These are phyloP conservation scores for Halcyon leucocephala DNA, from an alignment of 2,797 vertebrate species.

Conservation along the genomic window DNA sequence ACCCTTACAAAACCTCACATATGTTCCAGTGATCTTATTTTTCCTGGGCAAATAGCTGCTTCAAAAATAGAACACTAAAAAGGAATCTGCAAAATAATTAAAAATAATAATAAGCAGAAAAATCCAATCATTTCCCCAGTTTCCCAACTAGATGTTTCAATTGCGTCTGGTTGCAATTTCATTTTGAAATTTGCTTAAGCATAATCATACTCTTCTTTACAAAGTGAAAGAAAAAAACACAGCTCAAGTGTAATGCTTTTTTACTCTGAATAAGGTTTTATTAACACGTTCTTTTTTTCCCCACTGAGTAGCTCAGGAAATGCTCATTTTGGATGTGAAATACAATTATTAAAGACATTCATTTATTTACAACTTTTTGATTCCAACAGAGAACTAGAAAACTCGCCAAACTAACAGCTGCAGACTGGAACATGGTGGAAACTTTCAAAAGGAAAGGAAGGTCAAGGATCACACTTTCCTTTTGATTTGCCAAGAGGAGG, in stretches of 20 bases:
- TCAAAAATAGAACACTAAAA: conserved; percentile 9
- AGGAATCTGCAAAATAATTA: conserved; percentile 44
- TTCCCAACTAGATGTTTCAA: conserved; percentile 16
- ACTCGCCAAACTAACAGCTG: neutral
- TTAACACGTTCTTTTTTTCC: conserved; percentile 22
- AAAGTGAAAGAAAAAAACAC: neutral
- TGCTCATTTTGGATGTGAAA: conserved; percentile 1
- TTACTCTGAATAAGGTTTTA: neutral
- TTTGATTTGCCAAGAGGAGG: neutral
- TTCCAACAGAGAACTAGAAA: neutral
- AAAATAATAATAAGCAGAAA: conserved; percentile 63
- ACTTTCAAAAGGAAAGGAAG: neutral
- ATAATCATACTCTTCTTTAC: neutral
- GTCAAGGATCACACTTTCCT: neutral
- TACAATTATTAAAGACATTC: neutral
- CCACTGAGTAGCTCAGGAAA: neutral
- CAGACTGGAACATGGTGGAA: neutral
- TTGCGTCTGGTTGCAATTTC: conserved; percentile 4
- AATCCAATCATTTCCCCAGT: conserved; percentile 33
- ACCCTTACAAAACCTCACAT: neutral
- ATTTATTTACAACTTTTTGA: neutral
- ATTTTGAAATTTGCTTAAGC: conserved; percentile 28
- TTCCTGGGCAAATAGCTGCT: neutral
- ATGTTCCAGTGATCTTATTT: neutral
- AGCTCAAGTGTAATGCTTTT: neutral